Conservation (phyloP, 2,888 invertebrate species). For the Marasmarcha lunaedactyla region DNA sequence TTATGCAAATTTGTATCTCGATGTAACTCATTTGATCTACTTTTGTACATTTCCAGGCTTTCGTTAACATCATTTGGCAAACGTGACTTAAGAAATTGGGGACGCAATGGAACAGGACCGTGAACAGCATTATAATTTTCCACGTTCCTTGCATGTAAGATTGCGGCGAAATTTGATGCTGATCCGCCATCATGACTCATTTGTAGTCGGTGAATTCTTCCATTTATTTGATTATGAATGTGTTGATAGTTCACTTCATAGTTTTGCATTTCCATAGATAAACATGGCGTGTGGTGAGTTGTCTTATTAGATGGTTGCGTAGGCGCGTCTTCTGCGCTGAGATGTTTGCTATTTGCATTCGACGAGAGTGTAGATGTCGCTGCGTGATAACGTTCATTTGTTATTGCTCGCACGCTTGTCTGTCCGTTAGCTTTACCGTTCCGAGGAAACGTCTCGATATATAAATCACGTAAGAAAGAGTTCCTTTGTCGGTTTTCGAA, state of each 20-base stretch:
- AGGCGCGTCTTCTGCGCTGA: conserved; percentile 24
- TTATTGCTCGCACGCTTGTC: conserved; percentile 53
- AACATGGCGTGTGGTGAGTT: conserved; percentile 13
- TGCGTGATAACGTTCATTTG: conserved; percentile 50
- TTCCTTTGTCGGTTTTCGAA: conserved; percentile 47
- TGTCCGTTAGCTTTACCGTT: conserved; percentile 60
- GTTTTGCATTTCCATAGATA: not conserved
- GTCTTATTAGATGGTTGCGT: conserved; percentile 26
- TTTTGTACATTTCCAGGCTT: too few relatives aligned
- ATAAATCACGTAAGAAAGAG: conserved; percentile 57
- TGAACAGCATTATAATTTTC: too few relatives aligned
- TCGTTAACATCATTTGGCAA: too few relatives aligned
- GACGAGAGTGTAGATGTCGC: conserved; percentile 48
- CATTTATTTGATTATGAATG: not conserved
- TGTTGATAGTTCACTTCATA: not conserved
- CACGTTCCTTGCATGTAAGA: too few relatives aligned
- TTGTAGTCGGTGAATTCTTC: not conserved
- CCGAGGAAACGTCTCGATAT: conserved; percentile 56
- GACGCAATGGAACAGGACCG: too few relatives aligned
- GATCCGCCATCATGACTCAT: not conserved
- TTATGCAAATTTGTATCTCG: not conserved
- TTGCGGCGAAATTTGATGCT: too few relatives aligned
- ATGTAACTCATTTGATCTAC: too few relatives aligned
- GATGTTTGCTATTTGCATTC: conserved; percentile 53
- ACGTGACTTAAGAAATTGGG: too few relatives aligned